A percentile compares a stretch with the other conserved stretches of the same genome.
phyloP scores from a whole-genome alignment of 2,888 invertebrate species.

The Achlya flavicornis region DNA sequence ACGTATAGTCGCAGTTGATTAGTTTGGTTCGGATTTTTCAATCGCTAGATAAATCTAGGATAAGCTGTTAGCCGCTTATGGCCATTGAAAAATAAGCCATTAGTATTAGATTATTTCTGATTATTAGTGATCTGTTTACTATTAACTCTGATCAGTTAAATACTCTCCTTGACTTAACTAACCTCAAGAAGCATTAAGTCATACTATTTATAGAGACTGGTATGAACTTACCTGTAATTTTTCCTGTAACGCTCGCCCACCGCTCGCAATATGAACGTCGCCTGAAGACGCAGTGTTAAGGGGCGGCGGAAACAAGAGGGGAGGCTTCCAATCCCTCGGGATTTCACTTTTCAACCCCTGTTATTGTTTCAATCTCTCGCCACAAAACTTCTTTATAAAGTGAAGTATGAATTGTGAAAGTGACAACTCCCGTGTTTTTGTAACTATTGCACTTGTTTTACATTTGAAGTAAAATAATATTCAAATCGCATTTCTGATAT shows the following conservation, averaged over 20 bases:
- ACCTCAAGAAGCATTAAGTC: too few relatives aligned
- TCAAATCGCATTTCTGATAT: too few relatives aligned
- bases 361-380: slow-evolving; percentile 79
- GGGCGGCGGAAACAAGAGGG: slow-evolving; percentile 34
- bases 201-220: too few relatives aligned
- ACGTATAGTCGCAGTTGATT: neutral
- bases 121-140: too few relatives aligned
- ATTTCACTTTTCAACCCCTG: slow-evolving; percentile 64
- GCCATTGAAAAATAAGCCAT: too few relatives aligned
- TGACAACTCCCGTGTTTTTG: slow-evolving; percentile 45
- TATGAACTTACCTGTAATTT: too few relatives aligned
- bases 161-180: too few relatives aligned
- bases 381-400: slow-evolving; percentile 39
- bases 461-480: too few relatives aligned
- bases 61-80: too few relatives aligned
- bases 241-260: slow-evolving; percentile 21
- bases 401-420: slow-evolving; percentile 32
- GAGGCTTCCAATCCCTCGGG: slow-evolving; percentile 52
- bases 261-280: slow-evolving; percentile 23
- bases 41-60: too few relatives aligned
- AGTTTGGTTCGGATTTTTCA: neutral
- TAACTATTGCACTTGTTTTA: neutral
- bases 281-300: slow-evolving; percentile 28
- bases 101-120: too few relatives aligned
- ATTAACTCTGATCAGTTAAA: too few relatives aligned